These are phyloP conservation scores for Pitta sordida DNA, from an alignment of 2,113 vertebrate species.

Conservation along the genomic window DNA sequence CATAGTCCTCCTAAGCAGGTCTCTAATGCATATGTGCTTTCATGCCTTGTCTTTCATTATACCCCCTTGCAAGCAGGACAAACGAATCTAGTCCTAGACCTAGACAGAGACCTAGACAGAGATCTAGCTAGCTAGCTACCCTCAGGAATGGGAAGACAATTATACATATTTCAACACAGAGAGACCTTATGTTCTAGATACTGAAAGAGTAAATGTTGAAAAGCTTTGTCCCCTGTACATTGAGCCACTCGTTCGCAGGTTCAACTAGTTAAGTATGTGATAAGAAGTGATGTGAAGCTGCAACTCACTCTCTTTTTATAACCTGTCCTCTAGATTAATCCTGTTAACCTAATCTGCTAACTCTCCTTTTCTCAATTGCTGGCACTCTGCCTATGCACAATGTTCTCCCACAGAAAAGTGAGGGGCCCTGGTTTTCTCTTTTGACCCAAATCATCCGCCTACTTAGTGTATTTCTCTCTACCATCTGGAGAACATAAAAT, in stretches of 20 bases:
- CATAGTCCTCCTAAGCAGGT: background rate
- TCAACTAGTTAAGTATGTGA: background rate
- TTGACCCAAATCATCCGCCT: background rate
- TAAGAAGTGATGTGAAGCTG: background rate
- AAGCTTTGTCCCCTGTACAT: background rate
- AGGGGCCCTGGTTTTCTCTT: background rate
- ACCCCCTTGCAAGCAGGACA: background rate
- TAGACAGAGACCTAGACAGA: too few relatives aligned
- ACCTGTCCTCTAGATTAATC: background rate
- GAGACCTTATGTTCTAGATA: background rate
- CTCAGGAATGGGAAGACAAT: background rate
- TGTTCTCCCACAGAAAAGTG: background rate
- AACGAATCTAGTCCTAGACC: too few relatives aligned
- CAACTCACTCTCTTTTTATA: background rate
- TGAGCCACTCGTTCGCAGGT: background rate
- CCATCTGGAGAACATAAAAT: background rate
- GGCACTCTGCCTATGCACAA: background rate
- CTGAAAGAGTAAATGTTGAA: background rate
- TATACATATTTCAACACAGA: background rate
- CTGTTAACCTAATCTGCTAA: background rate
- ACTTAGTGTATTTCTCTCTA: background rate
- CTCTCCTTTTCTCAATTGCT: background rate
- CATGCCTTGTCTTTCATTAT: background rate
- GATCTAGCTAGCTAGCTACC: rapidly evolving
- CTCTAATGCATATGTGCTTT: background rate